Percentiles rank a stretch among this genome's conserved stretches.
phyloP scores from a whole-genome alignment of 2,113 vertebrate species.

The Corydoras sp. region DNA sequence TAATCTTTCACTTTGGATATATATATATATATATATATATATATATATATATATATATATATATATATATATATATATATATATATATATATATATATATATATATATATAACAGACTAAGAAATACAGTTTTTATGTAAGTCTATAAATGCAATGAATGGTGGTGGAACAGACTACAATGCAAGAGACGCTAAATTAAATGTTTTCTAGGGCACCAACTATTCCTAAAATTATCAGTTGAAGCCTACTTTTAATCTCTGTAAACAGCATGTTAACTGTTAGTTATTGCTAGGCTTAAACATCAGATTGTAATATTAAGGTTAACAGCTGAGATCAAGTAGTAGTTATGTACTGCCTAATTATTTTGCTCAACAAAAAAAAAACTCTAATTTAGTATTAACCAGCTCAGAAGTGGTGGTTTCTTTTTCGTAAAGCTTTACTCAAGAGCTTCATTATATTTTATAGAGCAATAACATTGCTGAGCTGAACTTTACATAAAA shows the following conservation, averaged over 20 bases:
- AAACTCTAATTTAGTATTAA: background rate
- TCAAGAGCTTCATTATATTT: constrained; percentile 52
- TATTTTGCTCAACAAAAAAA: background rate
- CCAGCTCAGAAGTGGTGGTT: constrained; percentile 36
- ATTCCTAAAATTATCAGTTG: too few species aligned
- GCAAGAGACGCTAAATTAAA: too few species aligned
- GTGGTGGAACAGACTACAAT: too few species aligned
- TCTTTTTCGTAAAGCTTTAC: background rate
- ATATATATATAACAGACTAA: too few species aligned
- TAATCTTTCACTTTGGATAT: too few species aligned
- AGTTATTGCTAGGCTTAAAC: background rate
- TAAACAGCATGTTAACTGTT: background rate
- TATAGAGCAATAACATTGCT: constrained; percentile 49
- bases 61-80: too few species aligned
- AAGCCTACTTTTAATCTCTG: too few species aligned
- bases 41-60: too few species aligned
- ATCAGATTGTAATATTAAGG: background rate
- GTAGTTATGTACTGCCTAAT: background rate
- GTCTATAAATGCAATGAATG: too few species aligned
- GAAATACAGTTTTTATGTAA: too few species aligned
- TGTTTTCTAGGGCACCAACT: too few species aligned
- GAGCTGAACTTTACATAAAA: constrained; percentile 20
- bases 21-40: too few species aligned
- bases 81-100: background rate
- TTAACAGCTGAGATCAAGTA: constrained; percentile 13